Evolutionary conservation across 2,888 invertebrate genomes (phyloP), one percentile per base, ranked within the genome.

Genomic region (Acleris emargana): DNA sequence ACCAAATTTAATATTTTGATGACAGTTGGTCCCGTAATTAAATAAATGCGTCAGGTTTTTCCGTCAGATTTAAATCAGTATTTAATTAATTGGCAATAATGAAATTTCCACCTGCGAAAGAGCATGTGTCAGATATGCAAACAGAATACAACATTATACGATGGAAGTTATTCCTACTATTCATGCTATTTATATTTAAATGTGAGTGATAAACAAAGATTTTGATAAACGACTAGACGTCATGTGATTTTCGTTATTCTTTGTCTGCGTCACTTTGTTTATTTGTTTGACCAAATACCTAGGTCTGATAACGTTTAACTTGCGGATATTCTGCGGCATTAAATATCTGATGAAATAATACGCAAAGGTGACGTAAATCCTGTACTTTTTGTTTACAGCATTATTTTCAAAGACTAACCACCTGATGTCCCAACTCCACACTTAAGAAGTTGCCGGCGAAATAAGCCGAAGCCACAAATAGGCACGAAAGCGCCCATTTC

Each of bases 1-100:
- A 59, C 45, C 51, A 55, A 61, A 66, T 66, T 57, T 57, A 61
- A 61, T 60, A 20, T 52, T 60, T 66, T 57, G 60, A 66, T 66
- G 57, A 57, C 60, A 61, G 60, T 57, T 55, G 54, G 64, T 38
- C 3, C 60, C 4, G 32, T 57, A 45, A 50, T 66, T 45, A 50
- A 63, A 58, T 63, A 51, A 61, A 66, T 59, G 57, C 47, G 55
- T 32, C 60, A 61, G 57, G 38, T 61, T 61, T 51, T 61, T 55
- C 43, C 42, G 50, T 22, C 59, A 45, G 38, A 32, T 59, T 50
- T 54, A 43, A 55, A 50, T 54, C 50, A 50, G 32, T 43, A 28
- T 42, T 60, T 32, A 55, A 64, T 55, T 20, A 63, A 3, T 50
- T 50, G 18, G 49, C 17, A 32, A 25, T 49, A 49, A 38, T 54